Percentiles rank a stretch among this genome's conserved stretches.
These are phyloP conservation scores for Pholis gunnellus DNA, from an alignment of 2,113 vertebrate genomes.

Conservation along the genomic window DNA sequence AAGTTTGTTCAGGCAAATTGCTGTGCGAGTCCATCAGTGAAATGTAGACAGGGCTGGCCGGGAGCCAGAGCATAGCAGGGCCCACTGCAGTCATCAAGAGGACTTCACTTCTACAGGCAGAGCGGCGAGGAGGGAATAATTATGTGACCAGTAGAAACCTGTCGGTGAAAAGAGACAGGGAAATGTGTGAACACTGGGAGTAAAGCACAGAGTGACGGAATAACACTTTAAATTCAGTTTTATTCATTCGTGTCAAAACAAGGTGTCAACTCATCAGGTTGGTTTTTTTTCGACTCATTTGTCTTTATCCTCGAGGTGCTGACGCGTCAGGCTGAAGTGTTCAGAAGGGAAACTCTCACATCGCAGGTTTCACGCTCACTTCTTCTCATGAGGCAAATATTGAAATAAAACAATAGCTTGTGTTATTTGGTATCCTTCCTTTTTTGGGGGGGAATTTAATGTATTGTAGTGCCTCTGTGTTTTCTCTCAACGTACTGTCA, in stretches of 20 bases:
- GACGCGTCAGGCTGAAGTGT: conserved; percentile 69
- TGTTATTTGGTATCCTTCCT: too few species aligned
- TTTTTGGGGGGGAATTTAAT: too few species aligned
- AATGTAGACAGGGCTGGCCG: conserved; percentile 67
- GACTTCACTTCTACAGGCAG: conserved; percentile 52
- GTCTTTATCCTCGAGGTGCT: background rate
- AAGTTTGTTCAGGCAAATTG: conserved; percentile 75
- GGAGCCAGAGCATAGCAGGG: conserved; percentile 51
- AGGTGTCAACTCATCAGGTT: background rate
- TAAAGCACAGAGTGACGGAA: conserved; percentile 24
- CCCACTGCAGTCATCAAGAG: conserved; percentile 62
- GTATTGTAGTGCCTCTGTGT: too few species aligned
- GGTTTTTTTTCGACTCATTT: background rate
- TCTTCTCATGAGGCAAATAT: background rate
- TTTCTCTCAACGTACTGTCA: too few species aligned
- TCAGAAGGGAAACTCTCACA: background rate
- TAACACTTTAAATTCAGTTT: conserved; percentile 5
- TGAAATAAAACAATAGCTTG: background rate
- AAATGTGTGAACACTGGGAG: conserved; percentile 49
- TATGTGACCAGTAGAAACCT: conserved; percentile 67
- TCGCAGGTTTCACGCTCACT: background rate
- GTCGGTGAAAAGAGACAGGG: conserved; percentile 49
- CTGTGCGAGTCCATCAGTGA: conserved; percentile 64
- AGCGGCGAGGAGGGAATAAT: conserved; percentile 54
- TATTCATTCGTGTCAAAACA: conserved; percentile 1